phyloP scores from a whole-genome alignment of 2,797 vertebrate genomes.

The Gallinago nigripennis region DNA sequence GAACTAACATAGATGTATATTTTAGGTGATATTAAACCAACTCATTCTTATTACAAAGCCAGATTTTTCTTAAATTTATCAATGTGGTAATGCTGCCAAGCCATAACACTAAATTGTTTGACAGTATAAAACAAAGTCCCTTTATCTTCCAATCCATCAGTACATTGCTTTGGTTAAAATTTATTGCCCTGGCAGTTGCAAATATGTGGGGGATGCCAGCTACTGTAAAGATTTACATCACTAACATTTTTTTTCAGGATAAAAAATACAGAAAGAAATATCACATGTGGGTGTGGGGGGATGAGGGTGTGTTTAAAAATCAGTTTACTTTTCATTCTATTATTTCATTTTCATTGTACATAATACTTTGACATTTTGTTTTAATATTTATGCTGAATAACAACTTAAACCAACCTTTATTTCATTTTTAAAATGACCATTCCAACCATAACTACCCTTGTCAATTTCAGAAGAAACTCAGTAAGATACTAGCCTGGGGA shows the following conservation, averaged over 20 bases:
- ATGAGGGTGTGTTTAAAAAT: not conserved
- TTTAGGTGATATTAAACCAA: not conserved
- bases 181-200: conserved; percentile 41
- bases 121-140: conserved; percentile 82
- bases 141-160: conserved; percentile 79
- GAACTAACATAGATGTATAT: not conserved
- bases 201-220: not conserved
- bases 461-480: not conserved
- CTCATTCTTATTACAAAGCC: not conserved
- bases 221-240: conserved; percentile 53
- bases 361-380: not conserved
- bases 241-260: not conserved
- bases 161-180: conserved; percentile 52
- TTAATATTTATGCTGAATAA: not conserved
- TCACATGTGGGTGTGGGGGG: fast-evolving
- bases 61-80: conserved; percentile 39
- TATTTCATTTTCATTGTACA: not conserved
- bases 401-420: not conserved
- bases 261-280: not conserved
- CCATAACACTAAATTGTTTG: conserved; percentile 36
- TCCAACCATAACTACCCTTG: not conserved
- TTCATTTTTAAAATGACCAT: not conserved
- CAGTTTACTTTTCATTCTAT: not conserved
- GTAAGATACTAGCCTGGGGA: not conserved
- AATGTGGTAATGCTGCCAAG: conserved; percentile 18